These are phyloP conservation scores for Cerastis leucographa DNA, from an alignment of 2,888 invertebrate genomes.

Conservation along the genomic window DNA sequence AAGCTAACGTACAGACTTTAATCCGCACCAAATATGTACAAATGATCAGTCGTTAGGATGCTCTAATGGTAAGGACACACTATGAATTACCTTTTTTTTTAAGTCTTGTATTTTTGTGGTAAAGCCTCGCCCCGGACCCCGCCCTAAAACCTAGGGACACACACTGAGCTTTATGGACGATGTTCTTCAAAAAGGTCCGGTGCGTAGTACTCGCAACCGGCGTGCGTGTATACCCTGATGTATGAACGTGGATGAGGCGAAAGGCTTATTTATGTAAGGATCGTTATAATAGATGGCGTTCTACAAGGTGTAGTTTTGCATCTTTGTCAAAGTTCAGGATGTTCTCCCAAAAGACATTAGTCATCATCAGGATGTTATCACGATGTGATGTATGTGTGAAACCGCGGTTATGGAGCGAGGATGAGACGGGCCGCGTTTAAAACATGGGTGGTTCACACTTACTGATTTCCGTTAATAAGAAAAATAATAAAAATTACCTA, in stretches of 20 bases:
- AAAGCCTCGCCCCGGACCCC: background rate
- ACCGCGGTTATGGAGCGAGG: too few species aligned
- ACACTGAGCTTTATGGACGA: background rate
- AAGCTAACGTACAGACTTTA: constrained; percentile 22
- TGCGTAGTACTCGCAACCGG: too few species aligned
- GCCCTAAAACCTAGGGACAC: background rate
- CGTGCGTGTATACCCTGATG: background rate
- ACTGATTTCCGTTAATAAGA: too few species aligned
- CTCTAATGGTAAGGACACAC: constrained; percentile 26
- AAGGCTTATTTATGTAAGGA: background rate
- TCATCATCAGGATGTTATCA: too few species aligned
- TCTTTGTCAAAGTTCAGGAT: too few species aligned
- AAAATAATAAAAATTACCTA: too few species aligned
- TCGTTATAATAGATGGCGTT: background rate
- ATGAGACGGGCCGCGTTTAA: too few species aligned
- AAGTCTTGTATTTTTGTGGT: background rate
- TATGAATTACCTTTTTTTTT: background rate
- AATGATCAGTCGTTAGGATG: constrained; percentile 22
- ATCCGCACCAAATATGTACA: constrained; percentile 29
- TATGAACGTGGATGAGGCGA: background rate
- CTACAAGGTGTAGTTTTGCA: too few species aligned
- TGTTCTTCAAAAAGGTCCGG: too few species aligned
- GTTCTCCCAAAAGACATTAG: too few species aligned
- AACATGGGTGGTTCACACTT: too few species aligned
- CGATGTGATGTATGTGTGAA: too few species aligned